These are phyloP conservation scores for Lasius platythorax DNA, from an alignment of 2,888 invertebrate species.

Conservation along the genomic window DNA sequence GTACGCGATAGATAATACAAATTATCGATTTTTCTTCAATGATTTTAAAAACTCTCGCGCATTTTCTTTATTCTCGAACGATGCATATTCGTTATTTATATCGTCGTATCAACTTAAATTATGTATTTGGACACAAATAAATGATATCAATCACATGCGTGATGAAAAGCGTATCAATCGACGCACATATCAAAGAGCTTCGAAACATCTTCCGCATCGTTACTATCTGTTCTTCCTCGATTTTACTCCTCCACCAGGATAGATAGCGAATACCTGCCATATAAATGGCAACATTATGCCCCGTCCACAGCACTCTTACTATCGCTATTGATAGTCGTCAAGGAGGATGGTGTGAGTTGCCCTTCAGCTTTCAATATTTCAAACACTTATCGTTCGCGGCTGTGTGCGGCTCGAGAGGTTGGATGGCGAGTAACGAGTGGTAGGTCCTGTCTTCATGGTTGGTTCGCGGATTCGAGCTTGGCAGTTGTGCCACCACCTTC, in stretches of 20 bases:
- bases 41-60: neutral
- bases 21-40: neutral
- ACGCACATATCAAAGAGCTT: constrained; percentile 38
- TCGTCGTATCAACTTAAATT: neutral
- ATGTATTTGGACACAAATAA: constrained; percentile 44
- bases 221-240: neutral
- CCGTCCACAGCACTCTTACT: constrained; percentile 62
- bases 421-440: constrained; percentile 43
- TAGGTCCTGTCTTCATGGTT: constrained; percentile 58
- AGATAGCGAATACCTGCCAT: constrained; percentile 66
- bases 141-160: constrained; percentile 66
- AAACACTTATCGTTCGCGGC: constrained; percentile 84
- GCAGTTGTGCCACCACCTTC: constrained; percentile 50
- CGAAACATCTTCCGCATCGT: neutral
- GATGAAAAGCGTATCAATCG: constrained; percentile 8
- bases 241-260: constrained; percentile 48
- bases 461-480: constrained; percentile 64
- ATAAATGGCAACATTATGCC: constrained; percentile 82
- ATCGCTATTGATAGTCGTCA: constrained; percentile 56
- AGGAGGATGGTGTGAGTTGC: constrained; percentile 65
- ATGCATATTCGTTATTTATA: neutral
- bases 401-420: constrained; percentile 52
- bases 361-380: constrained; percentile 85
- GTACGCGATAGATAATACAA: no score
- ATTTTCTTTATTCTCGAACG: neutral